Evolutionary conservation across 2,888 invertebrate species (phyloP).

Genomic region (Epistrophe grossulariae): DNA sequence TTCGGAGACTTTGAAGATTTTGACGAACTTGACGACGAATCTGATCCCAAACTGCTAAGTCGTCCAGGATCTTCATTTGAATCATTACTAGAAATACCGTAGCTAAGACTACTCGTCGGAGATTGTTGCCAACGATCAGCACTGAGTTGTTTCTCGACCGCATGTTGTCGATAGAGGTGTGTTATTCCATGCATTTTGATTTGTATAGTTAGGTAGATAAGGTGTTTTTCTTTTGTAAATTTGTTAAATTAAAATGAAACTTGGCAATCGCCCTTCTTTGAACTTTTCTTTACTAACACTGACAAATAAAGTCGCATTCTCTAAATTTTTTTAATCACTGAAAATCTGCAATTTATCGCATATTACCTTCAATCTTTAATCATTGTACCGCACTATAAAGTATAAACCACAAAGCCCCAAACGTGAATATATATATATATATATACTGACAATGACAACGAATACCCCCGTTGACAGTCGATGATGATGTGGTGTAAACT

Average conservation of each 20-base stretch:
- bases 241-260: background rate
- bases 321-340: background rate
- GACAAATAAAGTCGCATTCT: background rate
- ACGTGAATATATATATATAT: background rate
- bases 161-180: slow-evolving; percentile 84
- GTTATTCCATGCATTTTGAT: slow-evolving; percentile 83
- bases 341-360: slow-evolving; percentile 21
- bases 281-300: background rate
- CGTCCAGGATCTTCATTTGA: slow-evolving; percentile 76
- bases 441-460: slow-evolving; percentile 52
- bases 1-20: slow-evolving; percentile 80
- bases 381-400: background rate
- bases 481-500: slow-evolving; percentile 62
- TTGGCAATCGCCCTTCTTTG: background rate
- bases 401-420: slow-evolving; percentile 26
- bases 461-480: slow-evolving; percentile 66
- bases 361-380: slow-evolving; percentile 5
- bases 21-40: slow-evolving; percentile 81
- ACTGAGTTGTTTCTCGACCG: slow-evolving; percentile 84
- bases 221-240: slow-evolving; percentile 24
- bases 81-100: slow-evolving; percentile 77
- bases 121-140: slow-evolving; percentile 84
- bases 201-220: background rate
- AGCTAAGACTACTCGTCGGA: slow-evolving; percentile 76
- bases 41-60: slow-evolving; percentile 81